Evolutionary conservation across 2,113 vertebrate genomes (phyloP), one percentile per base, ranked within the genome.

Genomic region (Chionodraco myersi): DNA sequence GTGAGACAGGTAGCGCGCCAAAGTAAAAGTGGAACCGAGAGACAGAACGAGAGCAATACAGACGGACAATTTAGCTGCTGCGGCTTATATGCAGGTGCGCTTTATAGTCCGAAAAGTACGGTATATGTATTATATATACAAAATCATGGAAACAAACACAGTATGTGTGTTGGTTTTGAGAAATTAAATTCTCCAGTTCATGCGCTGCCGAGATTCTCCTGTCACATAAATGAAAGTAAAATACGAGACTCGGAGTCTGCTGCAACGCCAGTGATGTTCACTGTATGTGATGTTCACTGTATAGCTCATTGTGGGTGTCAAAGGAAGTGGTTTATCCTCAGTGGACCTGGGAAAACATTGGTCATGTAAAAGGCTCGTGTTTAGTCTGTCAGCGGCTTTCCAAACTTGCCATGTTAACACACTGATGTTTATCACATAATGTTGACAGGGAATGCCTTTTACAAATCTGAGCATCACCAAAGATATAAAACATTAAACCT

Each of bases 61-160:
- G 21, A 21, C 21, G 21, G 21, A 21, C 21, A 21, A 21, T 21
- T 21, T 21, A 21, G 21, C 21, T 21, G 21, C 21, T 21, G 21
- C 21, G 21, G 21, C 21, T 21, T 21, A 21, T 21, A 21, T 21
- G 21, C 21, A 21, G 21, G 21, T 21, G 21, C 21, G 21, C 21
- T 21, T 21, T 21, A 21, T 21, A 21, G 21, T 21, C 21, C 21
- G 21, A 21, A 21, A 21, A 21, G 21, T 21, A 21, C 21, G 21
- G 21, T 21, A 21, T 21, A 21, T 21, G 21, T 21, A 21, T 21
- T 21, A 21, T 21, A 21, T 21, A 21, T 21, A 21, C 26, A 73
- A 68, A 66, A 41, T 45, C 12, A 30, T 64, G 15, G 16, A 57
- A 70, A 79, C 7, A 79, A 51, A 8, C 13, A 53, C 6, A 30